A percentile compares a stretch with the other conserved stretches of the same genome.
phyloP scores from a whole-genome alignment of 1,140 invertebrate genomes.

The Drosophila obscura region DNA sequence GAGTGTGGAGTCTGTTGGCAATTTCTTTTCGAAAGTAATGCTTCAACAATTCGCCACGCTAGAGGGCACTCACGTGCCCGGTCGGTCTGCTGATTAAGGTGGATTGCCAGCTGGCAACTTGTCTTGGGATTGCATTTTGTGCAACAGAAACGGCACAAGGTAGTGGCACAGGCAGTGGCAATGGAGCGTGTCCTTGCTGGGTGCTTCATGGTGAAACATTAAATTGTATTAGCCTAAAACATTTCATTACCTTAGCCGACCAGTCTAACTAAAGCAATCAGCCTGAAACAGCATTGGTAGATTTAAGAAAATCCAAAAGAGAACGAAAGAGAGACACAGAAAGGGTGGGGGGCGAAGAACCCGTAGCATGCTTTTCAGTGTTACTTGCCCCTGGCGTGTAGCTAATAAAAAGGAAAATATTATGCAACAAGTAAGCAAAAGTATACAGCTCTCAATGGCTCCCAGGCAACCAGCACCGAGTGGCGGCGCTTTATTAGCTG shows the following conservation, averaged over 20 bases:
- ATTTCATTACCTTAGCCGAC: slow-evolving; percentile 56
- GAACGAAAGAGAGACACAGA: neutral
- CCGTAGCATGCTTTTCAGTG: slow-evolving; percentile 45
- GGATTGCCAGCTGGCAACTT: slow-evolving; percentile 51
- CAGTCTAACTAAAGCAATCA: slow-evolving; percentile 58
- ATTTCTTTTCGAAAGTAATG: slow-evolving; percentile 57
- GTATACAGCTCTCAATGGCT: slow-evolving; percentile 47
- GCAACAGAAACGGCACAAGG: slow-evolving; percentile 10
- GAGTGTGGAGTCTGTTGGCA: slow-evolving; percentile 17
- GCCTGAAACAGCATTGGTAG: slow-evolving; percentile 64
- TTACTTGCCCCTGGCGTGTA: slow-evolving; percentile 33
- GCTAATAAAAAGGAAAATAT: slow-evolving; percentile 79
- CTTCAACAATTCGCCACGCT: slow-evolving; percentile 56
- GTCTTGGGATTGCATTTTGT: slow-evolving; percentile 45
- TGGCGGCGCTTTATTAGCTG: slow-evolving; percentile 74
- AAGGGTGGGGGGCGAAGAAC: neutral
- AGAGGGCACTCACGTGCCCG: slow-evolving; percentile 43
- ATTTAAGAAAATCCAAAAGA: slow-evolving; percentile 44
- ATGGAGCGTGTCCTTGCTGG: slow-evolving; percentile 44
- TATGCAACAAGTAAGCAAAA: slow-evolving; percentile 78
- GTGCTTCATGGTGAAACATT: slow-evolving; percentile 41
- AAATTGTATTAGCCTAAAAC: slow-evolving; percentile 76
- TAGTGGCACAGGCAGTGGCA: slow-evolving; percentile 4
- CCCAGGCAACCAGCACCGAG: slow-evolving; percentile 47
- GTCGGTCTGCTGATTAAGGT: slow-evolving; percentile 54